Percentiles rank a stretch among this genome's conserved stretches.
Evolutionary conservation across 1,140 invertebrate genomes (phyloP).

Genomic region (Proales similis): DNA sequence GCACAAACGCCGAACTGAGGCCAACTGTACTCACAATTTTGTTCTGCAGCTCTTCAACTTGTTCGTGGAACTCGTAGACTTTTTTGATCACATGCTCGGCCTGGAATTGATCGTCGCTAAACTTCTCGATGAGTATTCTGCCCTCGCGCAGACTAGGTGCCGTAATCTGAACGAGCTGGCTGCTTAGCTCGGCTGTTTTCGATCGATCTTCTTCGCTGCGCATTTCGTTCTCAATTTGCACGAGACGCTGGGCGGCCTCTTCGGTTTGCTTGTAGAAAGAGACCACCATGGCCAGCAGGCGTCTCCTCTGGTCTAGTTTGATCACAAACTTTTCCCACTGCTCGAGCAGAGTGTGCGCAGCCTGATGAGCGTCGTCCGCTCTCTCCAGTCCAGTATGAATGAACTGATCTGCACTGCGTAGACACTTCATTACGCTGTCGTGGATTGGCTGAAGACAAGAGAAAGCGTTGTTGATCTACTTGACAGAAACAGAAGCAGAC

Average conservation of each 20-base stretch:
- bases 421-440: constrained; percentile 67
- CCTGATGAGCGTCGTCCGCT: constrained; percentile 57
- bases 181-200: constrained; percentile 61
- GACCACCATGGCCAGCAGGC: constrained; percentile 62
- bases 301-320: constrained; percentile 63
- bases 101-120: constrained; percentile 60
- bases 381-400: constrained; percentile 64
- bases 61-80: constrained; percentile 41
- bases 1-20: not conserved
- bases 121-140: constrained; percentile 64
- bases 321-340: constrained; percentile 66
- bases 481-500: not conserved
- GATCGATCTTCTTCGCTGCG: constrained; percentile 44
- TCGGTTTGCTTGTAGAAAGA: constrained; percentile 68
- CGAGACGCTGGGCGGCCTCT: constrained; percentile 45
- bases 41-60: constrained; percentile 20
- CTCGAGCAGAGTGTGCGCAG: constrained; percentile 67
- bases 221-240: constrained; percentile 38
- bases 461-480: constrained; percentile 12
- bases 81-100: constrained; percentile 58
- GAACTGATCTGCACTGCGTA: constrained; percentile 69
- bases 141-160: constrained; percentile 62
- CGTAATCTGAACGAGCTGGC: constrained; percentile 62
- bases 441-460: constrained; percentile 59
- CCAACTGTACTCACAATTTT: not conserved